Percentiles rank a stretch among this genome's conserved stretches.
Evolutionary conservation across 2,113 vertebrate species (phyloP).

Genomic region (Ptyas mucosa): DNA sequence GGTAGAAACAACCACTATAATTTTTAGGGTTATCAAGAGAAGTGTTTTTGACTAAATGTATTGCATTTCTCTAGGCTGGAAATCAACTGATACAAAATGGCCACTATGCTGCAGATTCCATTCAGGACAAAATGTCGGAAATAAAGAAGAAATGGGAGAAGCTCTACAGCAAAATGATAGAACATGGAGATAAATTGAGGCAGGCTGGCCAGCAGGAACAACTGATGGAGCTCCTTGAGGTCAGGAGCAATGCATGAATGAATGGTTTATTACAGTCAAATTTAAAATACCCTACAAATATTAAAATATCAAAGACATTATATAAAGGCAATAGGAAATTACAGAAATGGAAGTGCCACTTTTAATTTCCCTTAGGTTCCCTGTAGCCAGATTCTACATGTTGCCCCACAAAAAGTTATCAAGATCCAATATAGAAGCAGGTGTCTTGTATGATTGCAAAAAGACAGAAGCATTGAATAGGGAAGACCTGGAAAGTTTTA

Average conservation of each 20-base stretch:
- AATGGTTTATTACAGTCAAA: background rate
- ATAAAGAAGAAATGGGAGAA: constrained; percentile 75
- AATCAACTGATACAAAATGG: constrained; percentile 68
- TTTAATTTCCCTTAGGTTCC: background rate
- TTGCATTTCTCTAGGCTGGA: constrained; percentile 68
- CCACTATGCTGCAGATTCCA: constrained; percentile 62
- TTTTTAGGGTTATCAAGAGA: background rate
- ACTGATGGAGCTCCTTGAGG: constrained; percentile 86
- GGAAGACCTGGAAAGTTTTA: background rate
- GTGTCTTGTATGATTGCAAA: background rate
- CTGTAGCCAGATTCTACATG: background rate
- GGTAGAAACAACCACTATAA: background rate
- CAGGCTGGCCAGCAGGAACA: constrained; percentile 84
- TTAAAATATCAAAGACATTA: background rate
- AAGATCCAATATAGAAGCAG: background rate
- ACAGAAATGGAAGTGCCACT: background rate
- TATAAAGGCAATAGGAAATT: background rate
- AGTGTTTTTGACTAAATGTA: background rate
- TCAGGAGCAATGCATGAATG: constrained; percentile 34
- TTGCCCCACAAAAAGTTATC: background rate
- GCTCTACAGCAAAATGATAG: constrained; percentile 77
- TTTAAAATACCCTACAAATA: background rate
- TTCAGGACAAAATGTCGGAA: constrained; percentile 66
- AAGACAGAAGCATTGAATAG: background rate
- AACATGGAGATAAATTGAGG: constrained; percentile 77